Evolutionary conservation across 1,140 invertebrate genomes (phyloP).

Genomic region (Belonocnema kinseyi): DNA sequence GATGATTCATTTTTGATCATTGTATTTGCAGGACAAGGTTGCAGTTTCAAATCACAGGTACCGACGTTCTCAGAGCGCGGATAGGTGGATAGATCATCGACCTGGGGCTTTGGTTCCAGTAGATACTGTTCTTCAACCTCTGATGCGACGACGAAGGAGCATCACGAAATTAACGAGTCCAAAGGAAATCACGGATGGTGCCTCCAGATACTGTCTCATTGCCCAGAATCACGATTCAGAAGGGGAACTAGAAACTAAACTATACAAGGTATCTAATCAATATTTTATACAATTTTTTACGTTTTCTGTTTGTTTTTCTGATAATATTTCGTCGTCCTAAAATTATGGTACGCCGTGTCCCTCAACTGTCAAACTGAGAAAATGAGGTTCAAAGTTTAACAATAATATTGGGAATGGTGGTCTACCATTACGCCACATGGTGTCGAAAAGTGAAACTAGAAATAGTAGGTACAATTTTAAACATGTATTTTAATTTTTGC

Average conservation of each 20-base stretch:
- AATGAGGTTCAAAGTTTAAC: no score
- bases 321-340: no score
- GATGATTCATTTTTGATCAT: constrained; percentile 32
- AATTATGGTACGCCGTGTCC: no score
- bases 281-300: constrained; percentile 12
- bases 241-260: constrained; percentile 93
- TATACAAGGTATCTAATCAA: constrained; percentile 85
- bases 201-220: constrained; percentile 92
- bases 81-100: constrained; percentile 94
- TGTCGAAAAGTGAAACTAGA: no score
- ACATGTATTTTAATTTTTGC: no score
- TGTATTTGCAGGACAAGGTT: constrained; percentile 58
- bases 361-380: no score
- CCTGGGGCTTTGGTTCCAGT: constrained; percentile 83
- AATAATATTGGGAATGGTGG: no score
- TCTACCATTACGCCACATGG: no score
- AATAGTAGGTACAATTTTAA: no score
- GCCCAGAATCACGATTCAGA: constrained; percentile 93
- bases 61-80: constrained; percentile 86
- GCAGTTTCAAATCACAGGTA: constrained; percentile 85
- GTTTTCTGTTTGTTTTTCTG: neutral
- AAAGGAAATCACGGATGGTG: constrained; percentile 76
- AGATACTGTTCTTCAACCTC: constrained; percentile 92
- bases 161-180: constrained; percentile 85
- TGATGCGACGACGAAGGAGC: constrained; percentile 88